Conservation (phyloP, 1,140 invertebrate genomes). For the Lordiphosa stackelbergi region DNA sequence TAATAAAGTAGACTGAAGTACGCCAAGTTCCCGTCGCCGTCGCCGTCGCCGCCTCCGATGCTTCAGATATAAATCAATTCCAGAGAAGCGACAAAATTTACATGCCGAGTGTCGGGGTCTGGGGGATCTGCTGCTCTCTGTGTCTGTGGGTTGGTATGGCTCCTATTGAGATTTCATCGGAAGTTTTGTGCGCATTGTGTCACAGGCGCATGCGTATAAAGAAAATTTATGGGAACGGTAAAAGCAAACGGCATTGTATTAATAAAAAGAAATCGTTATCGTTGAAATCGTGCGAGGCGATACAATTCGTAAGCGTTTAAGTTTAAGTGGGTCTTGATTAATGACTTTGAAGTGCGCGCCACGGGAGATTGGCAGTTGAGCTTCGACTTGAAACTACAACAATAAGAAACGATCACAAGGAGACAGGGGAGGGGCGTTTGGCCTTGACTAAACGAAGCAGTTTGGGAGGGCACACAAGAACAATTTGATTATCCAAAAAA, state of each 20-base stretch:
- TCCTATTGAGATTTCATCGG: slow-evolving; percentile 71
- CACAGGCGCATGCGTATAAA: slow-evolving; percentile 55
- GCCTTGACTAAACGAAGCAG: too few species aligned
- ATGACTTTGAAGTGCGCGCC: slow-evolving; percentile 59
- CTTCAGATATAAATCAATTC: slow-evolving; percentile 70
- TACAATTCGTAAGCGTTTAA: slow-evolving; percentile 73
- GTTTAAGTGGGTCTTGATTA: slow-evolving; percentile 71
- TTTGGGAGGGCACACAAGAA: too few species aligned
- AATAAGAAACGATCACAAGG: too few species aligned
- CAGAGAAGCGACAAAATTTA: slow-evolving; percentile 72
- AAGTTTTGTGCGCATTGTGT: slow-evolving; percentile 58
- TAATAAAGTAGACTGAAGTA: slow-evolving; percentile 67
- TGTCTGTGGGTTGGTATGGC: slow-evolving; percentile 6
- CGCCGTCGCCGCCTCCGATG: slow-evolving; percentile 23
- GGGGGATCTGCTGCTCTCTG: slow-evolving; percentile 25
- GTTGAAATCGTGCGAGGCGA: slow-evolving; percentile 56
- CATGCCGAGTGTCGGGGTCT: slow-evolving; percentile 43
- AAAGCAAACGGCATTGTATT: slow-evolving; percentile 67
- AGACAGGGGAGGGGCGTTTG: too few species aligned
- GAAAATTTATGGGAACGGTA: slow-evolving; percentile 66
- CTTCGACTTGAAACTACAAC: too few species aligned
- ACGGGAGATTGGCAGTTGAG: slow-evolving; percentile 47
- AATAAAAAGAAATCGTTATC: slow-evolving; percentile 54
- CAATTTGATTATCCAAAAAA: too few species aligned
- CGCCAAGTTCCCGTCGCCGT: slow-evolving; percentile 19